Evolutionary conservation across 2,113 vertebrate genomes (phyloP), one percentile per base, ranked within the genome.

Genomic region (Protobothrops mucrosquamatus): DNA sequence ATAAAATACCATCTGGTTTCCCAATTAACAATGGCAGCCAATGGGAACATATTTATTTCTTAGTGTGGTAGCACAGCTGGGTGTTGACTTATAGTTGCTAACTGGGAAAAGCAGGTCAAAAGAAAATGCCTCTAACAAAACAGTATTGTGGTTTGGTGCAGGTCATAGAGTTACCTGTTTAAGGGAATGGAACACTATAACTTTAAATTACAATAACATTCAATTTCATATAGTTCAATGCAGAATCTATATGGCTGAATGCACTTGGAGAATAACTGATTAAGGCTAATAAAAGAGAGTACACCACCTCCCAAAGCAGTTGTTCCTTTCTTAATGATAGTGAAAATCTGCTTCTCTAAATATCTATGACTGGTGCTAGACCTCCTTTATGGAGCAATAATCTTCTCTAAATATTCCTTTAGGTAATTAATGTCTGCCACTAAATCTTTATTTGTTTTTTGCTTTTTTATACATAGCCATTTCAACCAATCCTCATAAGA

Each of bases 61-160:
- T 81, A 94, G 39, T 86, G 48, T 90, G 22, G 59, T 86, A 54
- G 64, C 4, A 26, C 87, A 89, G 93, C 92, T 91, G 34, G 69
- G 92, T 94, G 39, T 86, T 87, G 34, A 92, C 55, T 88, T 91
- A 92, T 88, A 93, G 88, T 43, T 92, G n/a, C 34, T 81, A 81
- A 81, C 34, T 81, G n/a, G 69, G 15, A 81, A 92, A 43, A 92
- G 18, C 69, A 23, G 89, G 22, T 43, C 74, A 57, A 85, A 18
- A 87, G 88, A 88, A 52, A 85, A 55, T 43, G 74, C 74, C 20
- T 81, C 74, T 81, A 43, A 39, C 74, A 81, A 81, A 81, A 43
- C 74, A 81, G 9, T 81, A 43, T 39, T 81, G 34, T 81, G 34
- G 6, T 81, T 39, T 81, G 34, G 18, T 81, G 18, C 0, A 1